These are phyloP conservation scores for Zosterops borbonicus DNA, from an alignment of 2,113 vertebrate species.

Conservation along the genomic window DNA sequence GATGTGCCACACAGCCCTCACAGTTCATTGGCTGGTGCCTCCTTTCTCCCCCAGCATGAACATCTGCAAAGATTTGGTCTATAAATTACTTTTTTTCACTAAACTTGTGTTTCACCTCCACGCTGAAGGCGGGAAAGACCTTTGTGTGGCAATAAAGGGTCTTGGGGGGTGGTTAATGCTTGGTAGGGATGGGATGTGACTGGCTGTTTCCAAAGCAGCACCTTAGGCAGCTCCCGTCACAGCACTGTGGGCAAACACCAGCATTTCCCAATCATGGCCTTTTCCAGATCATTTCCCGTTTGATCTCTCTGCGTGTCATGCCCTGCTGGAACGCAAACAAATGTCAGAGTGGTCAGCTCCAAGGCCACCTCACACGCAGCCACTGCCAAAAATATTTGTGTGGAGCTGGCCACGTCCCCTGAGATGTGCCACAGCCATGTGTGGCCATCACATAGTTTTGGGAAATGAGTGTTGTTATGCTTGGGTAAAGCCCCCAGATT, in stretches of 20 bases:
- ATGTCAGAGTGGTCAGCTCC: background rate
- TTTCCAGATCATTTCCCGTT: background rate
- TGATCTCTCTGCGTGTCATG: background rate
- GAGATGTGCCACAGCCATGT: accelerated
- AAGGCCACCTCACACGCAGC: background rate
- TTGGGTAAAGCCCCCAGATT: background rate
- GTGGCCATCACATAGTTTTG: background rate
- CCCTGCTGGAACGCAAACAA: constrained; percentile 6
- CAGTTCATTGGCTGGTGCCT: background rate
- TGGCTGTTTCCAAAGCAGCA: background rate
- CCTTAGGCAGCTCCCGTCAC: background rate
- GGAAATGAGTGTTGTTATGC: accelerated
- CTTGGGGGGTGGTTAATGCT: background rate
- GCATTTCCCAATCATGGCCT: constrained; percentile 11
- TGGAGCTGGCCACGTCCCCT: accelerated
- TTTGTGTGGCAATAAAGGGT: background rate
- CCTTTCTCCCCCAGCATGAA: background rate
- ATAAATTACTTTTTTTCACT: background rate
- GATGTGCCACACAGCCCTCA: background rate
- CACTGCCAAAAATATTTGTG: background rate
- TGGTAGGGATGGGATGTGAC: background rate
- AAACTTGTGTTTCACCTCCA: background rate
- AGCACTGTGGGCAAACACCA: background rate
- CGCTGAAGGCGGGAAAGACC: background rate
- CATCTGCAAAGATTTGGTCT: background rate